These are phyloP conservation scores for Conistra vaccinii DNA, from an alignment of 2,888 invertebrate genomes.

Conservation along the genomic window DNA sequence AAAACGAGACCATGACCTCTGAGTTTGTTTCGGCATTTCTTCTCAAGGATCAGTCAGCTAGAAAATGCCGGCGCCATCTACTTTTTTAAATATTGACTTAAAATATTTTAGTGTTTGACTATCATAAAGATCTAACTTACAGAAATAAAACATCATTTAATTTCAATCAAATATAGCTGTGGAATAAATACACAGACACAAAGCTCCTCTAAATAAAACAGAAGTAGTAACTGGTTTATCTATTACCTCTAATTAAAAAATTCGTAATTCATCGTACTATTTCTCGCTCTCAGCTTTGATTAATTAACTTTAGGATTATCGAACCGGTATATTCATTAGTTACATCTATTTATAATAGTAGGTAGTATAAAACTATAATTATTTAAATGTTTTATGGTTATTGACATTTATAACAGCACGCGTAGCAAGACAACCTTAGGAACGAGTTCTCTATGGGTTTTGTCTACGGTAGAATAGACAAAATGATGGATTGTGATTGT, in stretches of 20 bases:
- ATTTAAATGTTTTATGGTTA: constrained; percentile 5
- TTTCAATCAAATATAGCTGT: too few relatives aligned
- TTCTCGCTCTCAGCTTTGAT: neutral
- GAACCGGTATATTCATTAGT: neutral
- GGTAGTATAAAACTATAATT: neutral
- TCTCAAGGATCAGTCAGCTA: too few relatives aligned
- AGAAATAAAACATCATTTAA: neutral
- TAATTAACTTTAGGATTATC: neutral
- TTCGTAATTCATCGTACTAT: neutral
- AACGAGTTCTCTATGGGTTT: too few relatives aligned
- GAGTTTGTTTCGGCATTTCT: too few relatives aligned
- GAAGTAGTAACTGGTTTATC: neutral
- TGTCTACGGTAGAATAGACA: too few relatives aligned
- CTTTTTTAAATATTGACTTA: too few relatives aligned
- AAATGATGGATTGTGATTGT: too few relatives aligned
- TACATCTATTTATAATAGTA: neutral
- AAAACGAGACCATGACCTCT: too few relatives aligned
- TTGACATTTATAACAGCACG: neutral
- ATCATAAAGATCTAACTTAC: too few relatives aligned
- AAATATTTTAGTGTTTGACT: too few relatives aligned
- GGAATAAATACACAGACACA: neutral
- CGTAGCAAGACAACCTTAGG: too few relatives aligned
- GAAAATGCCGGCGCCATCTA: too few relatives aligned
- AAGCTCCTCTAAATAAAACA: neutral
- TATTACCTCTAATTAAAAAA: neutral